Evolutionary conservation across 1,140 invertebrate species (phyloP).

Genomic region (Papilio polyxenes): DNA sequence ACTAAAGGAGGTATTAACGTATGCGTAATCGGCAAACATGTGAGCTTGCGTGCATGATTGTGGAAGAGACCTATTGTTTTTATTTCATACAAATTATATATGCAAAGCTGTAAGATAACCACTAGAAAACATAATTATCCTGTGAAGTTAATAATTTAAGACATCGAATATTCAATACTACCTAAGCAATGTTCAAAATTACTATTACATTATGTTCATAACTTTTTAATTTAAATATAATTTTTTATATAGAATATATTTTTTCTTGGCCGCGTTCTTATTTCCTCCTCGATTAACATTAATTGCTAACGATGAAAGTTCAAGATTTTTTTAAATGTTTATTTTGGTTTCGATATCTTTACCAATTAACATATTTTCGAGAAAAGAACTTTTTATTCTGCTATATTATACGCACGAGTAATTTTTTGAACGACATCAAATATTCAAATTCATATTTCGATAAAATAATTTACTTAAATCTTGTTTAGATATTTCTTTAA

Average conservation of each 20-base stretch:
- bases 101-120: no score
- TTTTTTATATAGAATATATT: constrained; percentile 42
- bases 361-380: constrained; percentile 50
- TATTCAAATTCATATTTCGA: no score
- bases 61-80: no score
- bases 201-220: not conserved
- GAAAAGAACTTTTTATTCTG: constrained; percentile 32
- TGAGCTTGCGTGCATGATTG: not conserved
- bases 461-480: no score
- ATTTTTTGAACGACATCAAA: not conserved
- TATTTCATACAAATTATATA: no score
- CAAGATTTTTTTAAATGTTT: constrained; percentile 47
- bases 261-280: constrained; percentile 41
- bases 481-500: not conserved
- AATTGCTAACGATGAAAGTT: constrained; percentile 43
- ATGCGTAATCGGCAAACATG: not conserved
- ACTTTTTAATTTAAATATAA: not conserved
- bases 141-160: not conserved
- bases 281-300: constrained; percentile 41
- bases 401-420: not conserved
- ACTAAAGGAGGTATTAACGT: not conserved
- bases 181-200: not conserved
- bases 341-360: constrained; percentile 47
- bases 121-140: no score
- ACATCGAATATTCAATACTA: not conserved